Conservation (phyloP, 2,113 vertebrate genomes). For the Daubentonia madagascariensis region DNA sequence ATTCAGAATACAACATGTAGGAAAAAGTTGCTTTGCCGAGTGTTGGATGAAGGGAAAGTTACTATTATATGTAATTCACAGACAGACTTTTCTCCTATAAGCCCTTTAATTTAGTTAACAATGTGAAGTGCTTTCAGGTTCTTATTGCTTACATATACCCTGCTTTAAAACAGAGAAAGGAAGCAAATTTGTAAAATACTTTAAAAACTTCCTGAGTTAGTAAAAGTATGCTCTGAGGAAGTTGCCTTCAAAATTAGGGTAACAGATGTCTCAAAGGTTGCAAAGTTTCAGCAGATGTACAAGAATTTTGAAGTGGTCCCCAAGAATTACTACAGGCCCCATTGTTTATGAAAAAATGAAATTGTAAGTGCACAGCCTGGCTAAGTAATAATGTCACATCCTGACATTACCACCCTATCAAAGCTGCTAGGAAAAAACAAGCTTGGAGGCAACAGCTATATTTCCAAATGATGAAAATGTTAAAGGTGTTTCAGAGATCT, state of each 20-base stretch:
- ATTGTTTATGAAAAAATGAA: background rate
- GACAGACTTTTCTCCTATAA: background rate
- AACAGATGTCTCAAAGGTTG: background rate
- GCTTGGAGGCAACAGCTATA: background rate
- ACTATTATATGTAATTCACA: background rate
- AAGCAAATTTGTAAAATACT: background rate
- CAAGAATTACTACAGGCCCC: background rate
- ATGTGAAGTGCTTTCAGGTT: background rate
- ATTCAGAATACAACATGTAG: background rate
- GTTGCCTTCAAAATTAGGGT: background rate
- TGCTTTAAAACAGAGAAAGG: background rate
- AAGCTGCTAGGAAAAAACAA: background rate
- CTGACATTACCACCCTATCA: slow-evolving; percentile 1
- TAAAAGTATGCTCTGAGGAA: background rate
- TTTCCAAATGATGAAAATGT: slow-evolving; percentile 35
- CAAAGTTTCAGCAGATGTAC: background rate
- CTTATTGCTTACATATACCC: background rate
- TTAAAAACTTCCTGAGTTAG: background rate
- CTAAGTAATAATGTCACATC: background rate
- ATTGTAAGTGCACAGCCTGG: background rate
- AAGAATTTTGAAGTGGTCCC: background rate
- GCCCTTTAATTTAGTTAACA: background rate
- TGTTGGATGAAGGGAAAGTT: background rate
- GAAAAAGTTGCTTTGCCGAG: background rate
- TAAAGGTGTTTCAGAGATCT: slow-evolving; percentile 13